Evolutionary conservation across 1,140 invertebrate genomes (phyloP).

Genomic region (Nephila pilipes): DNA sequence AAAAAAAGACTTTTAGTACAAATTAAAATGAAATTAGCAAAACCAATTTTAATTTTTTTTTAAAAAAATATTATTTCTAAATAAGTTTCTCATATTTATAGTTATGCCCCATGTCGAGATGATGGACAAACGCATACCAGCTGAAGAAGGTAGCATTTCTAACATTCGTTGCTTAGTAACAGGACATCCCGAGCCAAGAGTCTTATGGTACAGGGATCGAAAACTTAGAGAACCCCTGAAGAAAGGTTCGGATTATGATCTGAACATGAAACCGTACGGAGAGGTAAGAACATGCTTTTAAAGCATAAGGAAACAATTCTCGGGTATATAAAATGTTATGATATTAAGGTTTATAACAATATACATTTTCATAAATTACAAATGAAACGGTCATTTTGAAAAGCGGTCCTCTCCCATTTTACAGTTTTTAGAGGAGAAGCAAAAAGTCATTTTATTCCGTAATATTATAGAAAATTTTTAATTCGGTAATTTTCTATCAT

Average conservation of each 20-base stretch:
- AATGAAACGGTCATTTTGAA: no score
- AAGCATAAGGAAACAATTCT: neutral
- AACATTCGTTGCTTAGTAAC: slow-evolving; percentile 88
- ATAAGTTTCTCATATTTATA: slow-evolving; percentile 80
- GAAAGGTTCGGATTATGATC: slow-evolving; percentile 84
- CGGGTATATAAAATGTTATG: neutral
- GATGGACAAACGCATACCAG: slow-evolving; percentile 84
- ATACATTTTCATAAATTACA: no score
- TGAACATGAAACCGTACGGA: slow-evolving; percentile 83
- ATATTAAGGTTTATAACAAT: no score
- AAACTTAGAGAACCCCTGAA: slow-evolving; percentile 53
- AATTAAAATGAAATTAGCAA: no score
- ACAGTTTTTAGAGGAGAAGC: no score
- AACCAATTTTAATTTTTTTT: no score
- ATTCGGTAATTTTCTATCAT: no score
- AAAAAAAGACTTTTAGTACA: no score
- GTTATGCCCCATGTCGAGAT: slow-evolving; percentile 84
- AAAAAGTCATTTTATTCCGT: no score
- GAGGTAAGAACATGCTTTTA: slow-evolving; percentile 81
- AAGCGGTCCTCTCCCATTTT: no score
- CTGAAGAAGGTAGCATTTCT: slow-evolving; percentile 87
- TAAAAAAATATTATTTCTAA: no score
- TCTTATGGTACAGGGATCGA: slow-evolving; percentile 88
- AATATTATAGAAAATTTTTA: no score
- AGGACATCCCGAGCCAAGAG: slow-evolving; percentile 88